phyloP scores from a whole-genome alignment of 2,888 invertebrate species.

The Drosophila paranaensis region DNA sequence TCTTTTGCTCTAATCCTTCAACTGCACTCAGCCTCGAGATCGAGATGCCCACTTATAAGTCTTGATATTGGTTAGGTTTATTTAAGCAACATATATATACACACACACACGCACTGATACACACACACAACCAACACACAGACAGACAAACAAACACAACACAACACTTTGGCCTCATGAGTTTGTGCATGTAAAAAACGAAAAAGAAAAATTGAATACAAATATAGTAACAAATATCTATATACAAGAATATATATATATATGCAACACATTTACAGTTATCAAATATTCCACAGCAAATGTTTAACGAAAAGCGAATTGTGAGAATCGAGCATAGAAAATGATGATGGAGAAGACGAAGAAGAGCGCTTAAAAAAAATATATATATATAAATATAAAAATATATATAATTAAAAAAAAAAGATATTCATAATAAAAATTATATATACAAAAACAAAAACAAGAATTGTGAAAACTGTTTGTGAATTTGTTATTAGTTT shows the following conservation, averaged over 20 bases:
- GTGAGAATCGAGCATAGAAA: slow-evolving; percentile 69
- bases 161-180: slow-evolving; percentile 65
- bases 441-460: background rate
- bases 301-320: slow-evolving; percentile 70
- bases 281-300: slow-evolving; percentile 26
- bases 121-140: background rate
- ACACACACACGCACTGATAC: slow-evolving; percentile 7
- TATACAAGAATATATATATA: slow-evolving; percentile 16
- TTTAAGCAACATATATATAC: slow-evolving; percentile 45
- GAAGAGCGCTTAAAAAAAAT: slow-evolving; percentile 2
- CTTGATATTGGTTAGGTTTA: slow-evolving; percentile 56
- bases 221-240: slow-evolving; percentile 42
- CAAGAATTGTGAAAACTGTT: slow-evolving; percentile 29
- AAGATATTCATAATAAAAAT: slow-evolving; percentile 1
- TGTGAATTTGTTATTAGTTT: slow-evolving; percentile 50
- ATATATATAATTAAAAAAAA: background rate
- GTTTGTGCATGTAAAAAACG: slow-evolving; percentile 77
- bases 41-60: slow-evolving; percentile 38
- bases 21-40: background rate
- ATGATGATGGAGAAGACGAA: slow-evolving; percentile 18
- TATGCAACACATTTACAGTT: slow-evolving; percentile 50
- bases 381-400: background rate
- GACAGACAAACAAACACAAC: slow-evolving; percentile 6
- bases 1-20: slow-evolving; percentile 13
- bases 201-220: slow-evolving; percentile 62